Percentiles rank a stretch among this genome's conserved stretches.
phyloP scores from a whole-genome alignment of 1,140 invertebrate species.

The Drosophila lini region DNA sequence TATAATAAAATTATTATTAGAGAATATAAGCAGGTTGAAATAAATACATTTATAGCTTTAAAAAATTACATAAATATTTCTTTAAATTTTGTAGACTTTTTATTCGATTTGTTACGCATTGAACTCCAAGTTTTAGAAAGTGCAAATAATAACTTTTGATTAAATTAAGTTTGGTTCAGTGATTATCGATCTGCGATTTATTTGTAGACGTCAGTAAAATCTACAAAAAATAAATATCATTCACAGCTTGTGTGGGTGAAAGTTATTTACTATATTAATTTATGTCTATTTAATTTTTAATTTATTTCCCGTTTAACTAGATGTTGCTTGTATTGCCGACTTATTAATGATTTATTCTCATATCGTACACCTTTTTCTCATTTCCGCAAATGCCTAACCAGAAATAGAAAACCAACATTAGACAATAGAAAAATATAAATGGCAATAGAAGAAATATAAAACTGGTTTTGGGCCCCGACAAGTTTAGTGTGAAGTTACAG shows the following conservation, averaged over 20 bases:
- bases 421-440: neutral
- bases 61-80: neutral
- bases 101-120: neutral
- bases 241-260: slow-evolving; percentile 3
- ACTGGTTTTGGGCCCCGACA: slow-evolving; percentile 13
- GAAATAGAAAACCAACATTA: slow-evolving; percentile 2
- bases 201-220: neutral
- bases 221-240: neutral
- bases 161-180: neutral
- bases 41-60: no score
- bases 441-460: neutral
- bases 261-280: neutral
- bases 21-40: no score
- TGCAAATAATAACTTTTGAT: slow-evolving; percentile 14
- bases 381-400: slow-evolving; percentile 11
- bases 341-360: neutral
- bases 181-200: slow-evolving; percentile 1
- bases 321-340: neutral
- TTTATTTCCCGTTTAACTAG: neutral
- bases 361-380: neutral
- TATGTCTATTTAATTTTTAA: neutral
- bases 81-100: neutral
- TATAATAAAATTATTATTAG: neutral
- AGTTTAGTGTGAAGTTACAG: slow-evolving; percentile 8
- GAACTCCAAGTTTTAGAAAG: neutral